Percentiles rank a stretch among this genome's conserved stretches.
These are phyloP conservation scores for Hyperopisus bebe DNA, from an alignment of 2,113 vertebrate genomes.

Conservation along the genomic window DNA sequence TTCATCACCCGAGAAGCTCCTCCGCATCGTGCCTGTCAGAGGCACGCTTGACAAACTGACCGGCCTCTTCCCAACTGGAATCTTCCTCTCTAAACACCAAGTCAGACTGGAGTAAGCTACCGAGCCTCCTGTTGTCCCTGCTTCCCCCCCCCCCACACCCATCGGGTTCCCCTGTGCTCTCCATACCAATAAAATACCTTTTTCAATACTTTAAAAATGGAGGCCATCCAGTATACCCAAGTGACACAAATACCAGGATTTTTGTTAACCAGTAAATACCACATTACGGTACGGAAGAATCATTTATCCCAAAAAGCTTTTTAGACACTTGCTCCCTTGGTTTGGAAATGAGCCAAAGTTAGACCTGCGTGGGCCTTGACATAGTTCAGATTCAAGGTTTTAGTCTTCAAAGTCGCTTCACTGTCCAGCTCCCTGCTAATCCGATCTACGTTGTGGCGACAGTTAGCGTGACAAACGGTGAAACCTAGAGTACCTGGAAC, in stretches of 20 bases:
- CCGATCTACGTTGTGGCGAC: slow-evolving; percentile 6
- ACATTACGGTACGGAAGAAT: background rate
- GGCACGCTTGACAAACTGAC: slow-evolving; percentile 79
- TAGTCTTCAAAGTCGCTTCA: background rate
- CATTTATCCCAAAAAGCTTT: background rate
- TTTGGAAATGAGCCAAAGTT: slow-evolving; percentile 5
- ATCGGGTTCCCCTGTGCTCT: background rate
- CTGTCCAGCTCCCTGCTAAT: slow-evolving; percentile 14
- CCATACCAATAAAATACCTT: slow-evolving; percentile 3
- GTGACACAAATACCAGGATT: background rate
- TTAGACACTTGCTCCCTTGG: background rate
- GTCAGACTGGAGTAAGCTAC: slow-evolving; percentile 81
- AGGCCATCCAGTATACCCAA: background rate
- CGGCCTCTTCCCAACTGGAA: slow-evolving; percentile 81
- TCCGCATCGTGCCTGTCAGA: slow-evolving; percentile 69
- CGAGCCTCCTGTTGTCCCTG: slow-evolving; percentile 39
- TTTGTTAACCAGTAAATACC: background rate
- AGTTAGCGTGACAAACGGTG: background rate
- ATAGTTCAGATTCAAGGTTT: background rate
- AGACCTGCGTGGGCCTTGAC: background rate
- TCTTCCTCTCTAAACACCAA: slow-evolving; percentile 95
- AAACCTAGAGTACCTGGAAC: background rate
- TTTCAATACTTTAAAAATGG: background rate
- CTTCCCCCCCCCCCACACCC: slow-evolving; percentile 26
- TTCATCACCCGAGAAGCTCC: slow-evolving; percentile 84